phyloP scores from a whole-genome alignment of 1,140 invertebrate species.

The Eurosta solidaginis region DNA sequence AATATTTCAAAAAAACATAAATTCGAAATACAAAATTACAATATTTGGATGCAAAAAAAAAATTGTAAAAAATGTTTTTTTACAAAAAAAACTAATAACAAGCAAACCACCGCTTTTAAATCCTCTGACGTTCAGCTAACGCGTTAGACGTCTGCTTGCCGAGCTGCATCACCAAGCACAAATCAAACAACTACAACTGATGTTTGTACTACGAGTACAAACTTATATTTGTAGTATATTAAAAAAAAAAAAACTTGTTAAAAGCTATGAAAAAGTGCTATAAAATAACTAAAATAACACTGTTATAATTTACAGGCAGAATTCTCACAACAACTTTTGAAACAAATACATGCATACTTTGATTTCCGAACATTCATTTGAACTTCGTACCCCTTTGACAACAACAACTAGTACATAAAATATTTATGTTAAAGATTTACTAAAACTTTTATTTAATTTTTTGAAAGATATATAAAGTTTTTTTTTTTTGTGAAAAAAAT shows the following conservation, averaged over 20 bases:
- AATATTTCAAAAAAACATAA: constrained; percentile 45
- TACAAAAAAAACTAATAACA: not conserved
- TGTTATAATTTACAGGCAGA: constrained; percentile 57
- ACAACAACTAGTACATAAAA: constrained; percentile 29
- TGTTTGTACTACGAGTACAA: too few species aligned
- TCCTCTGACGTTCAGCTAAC: not conserved
- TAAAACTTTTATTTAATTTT: not conserved
- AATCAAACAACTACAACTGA: not conserved
- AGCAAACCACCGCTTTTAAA: not conserved
- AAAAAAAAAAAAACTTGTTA: not conserved
- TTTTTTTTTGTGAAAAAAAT: constrained; percentile 35
- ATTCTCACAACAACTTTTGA: constrained; percentile 42
- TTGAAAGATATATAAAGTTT: constrained; percentile 5
- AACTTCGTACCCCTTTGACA: not conserved
- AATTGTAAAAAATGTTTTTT: constrained; percentile 30
- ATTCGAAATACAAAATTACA: constrained; percentile 40
- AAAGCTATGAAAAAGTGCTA: not conserved
- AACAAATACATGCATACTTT: constrained; percentile 34
- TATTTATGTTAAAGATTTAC: not conserved
- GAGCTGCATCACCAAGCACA: not conserved
- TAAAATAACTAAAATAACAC: constrained; percentile 34
- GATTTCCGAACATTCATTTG: not conserved
- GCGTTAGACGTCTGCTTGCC: not conserved
- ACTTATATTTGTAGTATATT: too few species aligned
- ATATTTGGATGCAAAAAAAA: constrained; percentile 34